Conservation (phyloP, 2,888 invertebrate species). For the Mylabris sibirica region DNA sequence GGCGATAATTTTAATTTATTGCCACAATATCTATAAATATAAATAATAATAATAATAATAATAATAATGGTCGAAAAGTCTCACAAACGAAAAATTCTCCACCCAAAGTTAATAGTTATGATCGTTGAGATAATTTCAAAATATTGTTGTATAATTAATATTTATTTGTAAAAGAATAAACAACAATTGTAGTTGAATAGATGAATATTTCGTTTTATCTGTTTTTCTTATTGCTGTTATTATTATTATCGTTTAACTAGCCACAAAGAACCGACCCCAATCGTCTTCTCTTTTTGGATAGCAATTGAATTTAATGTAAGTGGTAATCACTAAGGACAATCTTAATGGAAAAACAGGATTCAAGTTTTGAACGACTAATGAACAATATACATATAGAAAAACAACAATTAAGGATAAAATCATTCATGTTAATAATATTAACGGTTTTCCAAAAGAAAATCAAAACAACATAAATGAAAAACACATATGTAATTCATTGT, state of each 20-base stretch:
- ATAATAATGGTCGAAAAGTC: background rate
- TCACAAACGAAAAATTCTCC: background rate
- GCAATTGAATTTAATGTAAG: conserved; percentile 3
- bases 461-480: background rate
- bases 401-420: conserved; percentile 4
- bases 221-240: background rate
- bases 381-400: background rate
- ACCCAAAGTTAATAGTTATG: background rate
- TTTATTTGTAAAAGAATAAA: background rate
- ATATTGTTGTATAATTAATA: background rate
- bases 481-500: background rate
- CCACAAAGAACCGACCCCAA: background rate
- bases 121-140: background rate
- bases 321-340: background rate
- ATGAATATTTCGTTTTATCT: background rate
- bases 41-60: conserved; percentile 7
- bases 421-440: background rate
- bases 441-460: background rate
- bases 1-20: conserved; percentile 14
- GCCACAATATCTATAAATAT: background rate
- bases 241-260: background rate
- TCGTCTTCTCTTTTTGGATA: background rate
- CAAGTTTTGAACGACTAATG: background rate
- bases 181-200: background rate
- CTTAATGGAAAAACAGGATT: background rate